Base-by-base conservation (phyloP, 1,140 invertebrate species). In the Theocolax elegans region DNA sequence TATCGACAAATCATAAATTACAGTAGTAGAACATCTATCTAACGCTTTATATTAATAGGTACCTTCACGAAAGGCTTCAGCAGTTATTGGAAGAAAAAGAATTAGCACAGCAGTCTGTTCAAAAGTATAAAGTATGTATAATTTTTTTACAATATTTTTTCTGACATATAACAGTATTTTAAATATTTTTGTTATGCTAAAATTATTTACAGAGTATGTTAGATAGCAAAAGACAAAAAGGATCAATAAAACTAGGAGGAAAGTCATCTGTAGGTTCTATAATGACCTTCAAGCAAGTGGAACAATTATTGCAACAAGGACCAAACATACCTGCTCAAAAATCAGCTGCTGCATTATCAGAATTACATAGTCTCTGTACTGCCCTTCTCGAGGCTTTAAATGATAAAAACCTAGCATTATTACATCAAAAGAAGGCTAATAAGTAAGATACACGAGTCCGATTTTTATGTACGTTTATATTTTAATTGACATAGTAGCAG, bases 401-500 rank as follows among this genome's bases (percentile, higher is more conserved):
- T 83, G 94, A 95, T 79, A 95, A 95, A 87, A 92, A 91, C 44
- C 82, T 94, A 31, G 93, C 93, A 12, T 79, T 95, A 3, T 89
- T 89, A 49, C 93, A 95, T 85, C 93, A 95, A 76, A 91, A 92
- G 73, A 94, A 94, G 86, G 92, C 93, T 1, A 95, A 93, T 80
- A 92, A 91, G 91, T 90, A n/a, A n/a, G n/a, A n/a, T n/a, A n/a
- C n/a, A n/a, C n/a, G 74, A 77, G 77, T 74, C 31, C 13, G 46
- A 53, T 17, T 44, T 9, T 23, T 51, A 53, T 23, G 53, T 44
- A 27, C 13, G n/a, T n/a, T n/a, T n/a, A n/a, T n/a, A n/a, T n/a
- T n/a, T n/a, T n/a, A n/a, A n/a, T n/a, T n/a, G n/a, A n/a, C n/a
- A n/a, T n/a, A n/a, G n/a, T n/a, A n/a, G n/a, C n/a, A n/a, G n/a